phyloP scores from a whole-genome alignment of 2,113 vertebrate species.

The Laticauda laticaudata region DNA sequence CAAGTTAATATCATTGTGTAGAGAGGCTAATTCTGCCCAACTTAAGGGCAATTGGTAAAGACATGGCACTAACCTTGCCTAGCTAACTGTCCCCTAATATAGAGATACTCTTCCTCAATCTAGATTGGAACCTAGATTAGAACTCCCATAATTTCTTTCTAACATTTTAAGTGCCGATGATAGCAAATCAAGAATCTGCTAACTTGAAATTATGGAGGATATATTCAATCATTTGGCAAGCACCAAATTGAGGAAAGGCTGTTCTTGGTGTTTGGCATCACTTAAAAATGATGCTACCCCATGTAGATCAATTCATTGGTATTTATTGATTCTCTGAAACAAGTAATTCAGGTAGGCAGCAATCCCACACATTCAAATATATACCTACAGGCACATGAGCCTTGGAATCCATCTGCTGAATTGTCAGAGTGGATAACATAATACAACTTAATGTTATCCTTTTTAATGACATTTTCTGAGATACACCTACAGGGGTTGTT shows the following conservation, averaged over 20 bases:
- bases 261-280: not conserved
- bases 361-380: not conserved
- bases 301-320: not conserved
- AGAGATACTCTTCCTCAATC: not conserved
- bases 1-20: slow-evolving; percentile 7
- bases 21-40: slow-evolving; percentile 13
- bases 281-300: not conserved
- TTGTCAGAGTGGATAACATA: not conserved
- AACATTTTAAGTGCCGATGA: not conserved
- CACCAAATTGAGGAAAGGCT: not conserved
- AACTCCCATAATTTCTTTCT: not conserved
- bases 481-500: rapidly evolving
- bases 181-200: not conserved
- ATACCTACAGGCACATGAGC: not conserved
- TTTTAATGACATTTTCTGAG: rapidly evolving
- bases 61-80: not conserved
- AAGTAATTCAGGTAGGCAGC: not conserved
- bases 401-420: not conserved
- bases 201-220: not conserved
- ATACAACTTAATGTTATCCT: not conserved
- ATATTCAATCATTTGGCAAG: not conserved
- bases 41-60: not conserved
- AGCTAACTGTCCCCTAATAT: not conserved
- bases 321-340: not conserved
- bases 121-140: not conserved